These are phyloP conservation scores for Lingula anatina DNA, from an alignment of 2,888 invertebrate species.

Conservation along the genomic window DNA sequence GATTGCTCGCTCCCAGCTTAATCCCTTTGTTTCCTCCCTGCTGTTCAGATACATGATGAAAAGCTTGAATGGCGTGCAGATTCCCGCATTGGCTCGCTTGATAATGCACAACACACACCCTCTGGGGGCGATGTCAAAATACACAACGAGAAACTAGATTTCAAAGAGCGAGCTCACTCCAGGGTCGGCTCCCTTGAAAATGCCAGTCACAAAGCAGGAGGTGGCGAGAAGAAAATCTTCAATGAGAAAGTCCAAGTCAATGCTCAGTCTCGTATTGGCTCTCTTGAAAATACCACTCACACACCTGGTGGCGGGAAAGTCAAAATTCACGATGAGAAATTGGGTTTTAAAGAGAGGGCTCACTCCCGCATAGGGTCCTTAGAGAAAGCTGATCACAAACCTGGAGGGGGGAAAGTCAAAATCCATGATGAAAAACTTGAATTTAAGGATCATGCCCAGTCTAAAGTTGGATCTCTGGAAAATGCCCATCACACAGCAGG, in stretches of 20 bases:
- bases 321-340: background rate
- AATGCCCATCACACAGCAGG: conserved; percentile 1
- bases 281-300: conserved; percentile 1
- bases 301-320: conserved; percentile 2
- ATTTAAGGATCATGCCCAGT: conserved; percentile 1
- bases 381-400: conserved; percentile 2
- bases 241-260: conserved; percentile 16
- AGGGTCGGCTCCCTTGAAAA: too few relatives aligned
- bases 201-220: too few relatives aligned
- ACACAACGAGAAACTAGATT: conserved; percentile 85
- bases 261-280: background rate
- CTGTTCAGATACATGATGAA: conserved; percentile 57
- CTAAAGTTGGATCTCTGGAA: background rate
- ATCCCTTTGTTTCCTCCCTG: too few relatives aligned
- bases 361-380: conserved; percentile 2
- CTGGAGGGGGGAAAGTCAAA: conserved; percentile 4
- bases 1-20: too few relatives aligned
- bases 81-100: conserved; percentile 4
- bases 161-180: conserved; percentile 86
- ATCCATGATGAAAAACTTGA: too few relatives aligned
- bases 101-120: conserved; percentile 6
- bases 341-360: background rate
- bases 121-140: conserved; percentile 8
- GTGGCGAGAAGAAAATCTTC: too few relatives aligned
- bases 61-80: conserved; percentile 15